These are phyloP conservation scores for Desmophyllum pertusum DNA, from an alignment of 92 coral and sea anemone species.

Conservation along the genomic window DNA sequence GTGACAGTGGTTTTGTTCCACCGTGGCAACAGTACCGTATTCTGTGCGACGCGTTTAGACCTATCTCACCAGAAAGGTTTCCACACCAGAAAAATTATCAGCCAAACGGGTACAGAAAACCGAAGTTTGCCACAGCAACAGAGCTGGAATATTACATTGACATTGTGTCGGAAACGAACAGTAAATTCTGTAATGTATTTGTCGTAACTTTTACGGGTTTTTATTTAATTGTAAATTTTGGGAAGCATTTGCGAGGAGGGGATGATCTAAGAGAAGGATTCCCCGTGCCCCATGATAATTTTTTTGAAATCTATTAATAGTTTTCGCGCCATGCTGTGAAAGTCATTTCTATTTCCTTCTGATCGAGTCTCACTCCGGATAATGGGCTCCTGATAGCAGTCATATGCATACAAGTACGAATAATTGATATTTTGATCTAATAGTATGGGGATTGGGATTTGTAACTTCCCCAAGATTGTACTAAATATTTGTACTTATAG, in stretches of 20 bases:
- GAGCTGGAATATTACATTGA: constrained; percentile 41
- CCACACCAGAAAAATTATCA: neutral
- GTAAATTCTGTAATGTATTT: neutral
- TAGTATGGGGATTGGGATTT: too few species aligned
- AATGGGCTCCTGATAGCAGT: too few species aligned
- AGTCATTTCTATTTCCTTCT: too few species aligned
- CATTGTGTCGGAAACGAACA: constrained; percentile 21
- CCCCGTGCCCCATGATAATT: too few species aligned
- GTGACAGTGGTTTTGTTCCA: neutral
- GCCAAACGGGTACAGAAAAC: constrained; percentile 13
- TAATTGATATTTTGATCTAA: too few species aligned
- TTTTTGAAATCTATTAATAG: too few species aligned
- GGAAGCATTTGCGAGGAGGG: neutral
- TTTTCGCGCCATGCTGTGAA: too few species aligned
- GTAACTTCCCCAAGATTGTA: too few species aligned
- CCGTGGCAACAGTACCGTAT: constrained; percentile 39
- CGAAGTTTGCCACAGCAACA: constrained; percentile 30
- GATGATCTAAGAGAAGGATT: too few species aligned
- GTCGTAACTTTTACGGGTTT: neutral
- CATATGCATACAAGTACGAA: too few species aligned
- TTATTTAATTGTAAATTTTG: neutral
- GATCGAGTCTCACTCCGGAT: too few species aligned
- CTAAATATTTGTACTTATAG: too few species aligned
- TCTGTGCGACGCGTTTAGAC: constrained; percentile 40
- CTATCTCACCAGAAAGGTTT: neutral